Percentiles rank a stretch among this genome's conserved stretches.
Evolutionary conservation across 2,113 vertebrate species (phyloP).

Genomic region (Burhinus bistriatus): DNA sequence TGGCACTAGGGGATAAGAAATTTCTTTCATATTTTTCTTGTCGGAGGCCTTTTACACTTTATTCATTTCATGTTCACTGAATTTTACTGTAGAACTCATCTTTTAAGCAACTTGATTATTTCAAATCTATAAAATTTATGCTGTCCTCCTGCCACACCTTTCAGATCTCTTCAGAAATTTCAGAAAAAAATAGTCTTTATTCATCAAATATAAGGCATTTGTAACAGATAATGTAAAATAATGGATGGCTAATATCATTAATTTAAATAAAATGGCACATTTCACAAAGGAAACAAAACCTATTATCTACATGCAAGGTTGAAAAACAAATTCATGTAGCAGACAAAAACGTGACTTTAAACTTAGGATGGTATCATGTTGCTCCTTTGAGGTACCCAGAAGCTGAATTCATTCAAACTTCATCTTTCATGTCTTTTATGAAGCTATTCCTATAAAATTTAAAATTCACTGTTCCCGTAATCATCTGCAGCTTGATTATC

Average conservation of each 20-base stretch:
- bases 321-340: neutral
- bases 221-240: neutral
- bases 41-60: slow-evolving; percentile 4
- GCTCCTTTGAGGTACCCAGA: neutral
- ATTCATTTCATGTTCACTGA: neutral
- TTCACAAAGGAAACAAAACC: neutral
- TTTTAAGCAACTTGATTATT: neutral
- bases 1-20: slow-evolving; percentile 8
- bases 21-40: neutral
- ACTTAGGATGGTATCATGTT: neutral
- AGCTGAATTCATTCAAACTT: neutral
- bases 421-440: neutral
- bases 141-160: neutral
- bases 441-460: neutral
- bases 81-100: neutral
- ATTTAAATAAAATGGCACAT: neutral
- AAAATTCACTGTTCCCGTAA: slow-evolving; percentile 40
- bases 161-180: neutral
- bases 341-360: neutral
- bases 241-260: neutral
- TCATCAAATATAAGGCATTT: neutral
- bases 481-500: slow-evolving; percentile 47
- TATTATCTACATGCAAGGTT: neutral
- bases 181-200: neutral
- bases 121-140: neutral